These are phyloP conservation scores for Amiota communis DNA, from an alignment of 2,888 invertebrate genomes.

Conservation along the genomic window DNA sequence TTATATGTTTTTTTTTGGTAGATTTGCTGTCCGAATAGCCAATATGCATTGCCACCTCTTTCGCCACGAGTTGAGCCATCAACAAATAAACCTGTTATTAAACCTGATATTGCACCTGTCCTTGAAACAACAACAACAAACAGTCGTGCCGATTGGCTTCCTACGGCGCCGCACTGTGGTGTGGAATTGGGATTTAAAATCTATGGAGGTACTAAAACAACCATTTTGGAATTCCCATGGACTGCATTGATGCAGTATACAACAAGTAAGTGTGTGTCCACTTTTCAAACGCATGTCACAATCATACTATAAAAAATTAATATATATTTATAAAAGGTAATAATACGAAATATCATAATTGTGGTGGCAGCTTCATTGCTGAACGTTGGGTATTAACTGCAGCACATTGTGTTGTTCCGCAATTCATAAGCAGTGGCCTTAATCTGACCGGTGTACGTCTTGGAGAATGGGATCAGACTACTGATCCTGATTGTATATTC, in stretches of 20 bases:
- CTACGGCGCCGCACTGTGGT: constrained; percentile 51
- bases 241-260: constrained; percentile 51
- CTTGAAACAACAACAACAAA: neutral
- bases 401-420: constrained; percentile 71
- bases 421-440: constrained; percentile 75
- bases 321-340: constrained; percentile 69
- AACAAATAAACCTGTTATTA: neutral
- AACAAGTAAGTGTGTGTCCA: neutral
- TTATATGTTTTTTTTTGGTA: neutral
- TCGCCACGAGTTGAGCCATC: neutral
- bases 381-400: constrained; percentile 55
- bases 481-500: constrained; percentile 76
- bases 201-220: constrained; percentile 42
- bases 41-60: neutral
- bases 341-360: constrained; percentile 76
- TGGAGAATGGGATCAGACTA: constrained; percentile 75
- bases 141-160: constrained; percentile 42
- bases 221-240: constrained; percentile 52
- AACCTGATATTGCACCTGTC: neutral
- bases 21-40: constrained; percentile 17
- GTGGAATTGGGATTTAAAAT: constrained; percentile 45
- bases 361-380: constrained; percentile 75
- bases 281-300: too few relatives aligned
- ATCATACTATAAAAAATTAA: too few relatives aligned
- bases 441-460: constrained; percentile 69